Evolutionary conservation across 2,888 invertebrate species (phyloP).

Genomic region (Fragum whitleyi): DNA sequence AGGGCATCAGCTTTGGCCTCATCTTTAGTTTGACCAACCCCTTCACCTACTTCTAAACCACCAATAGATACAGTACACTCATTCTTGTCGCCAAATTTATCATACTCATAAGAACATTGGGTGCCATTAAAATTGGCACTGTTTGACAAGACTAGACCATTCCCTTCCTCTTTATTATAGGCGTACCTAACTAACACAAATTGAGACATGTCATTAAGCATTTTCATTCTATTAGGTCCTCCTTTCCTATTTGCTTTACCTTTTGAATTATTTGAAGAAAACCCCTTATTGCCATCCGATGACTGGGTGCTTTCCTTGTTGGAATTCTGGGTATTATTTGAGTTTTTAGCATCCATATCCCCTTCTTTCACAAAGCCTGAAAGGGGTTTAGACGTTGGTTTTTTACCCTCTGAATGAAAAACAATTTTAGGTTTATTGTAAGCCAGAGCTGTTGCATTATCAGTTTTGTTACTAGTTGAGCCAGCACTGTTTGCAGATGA

Average conservation of each 20-base stretch:
- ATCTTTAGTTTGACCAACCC: conserved; percentile 63
- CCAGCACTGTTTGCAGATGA: too few species aligned
- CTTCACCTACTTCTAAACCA: conserved; percentile 70
- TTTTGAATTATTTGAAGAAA: background rate
- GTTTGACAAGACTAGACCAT: background rate
- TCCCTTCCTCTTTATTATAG: background rate
- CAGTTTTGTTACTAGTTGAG: too few species aligned
- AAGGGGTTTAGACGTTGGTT: background rate
- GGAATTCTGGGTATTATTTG: background rate
- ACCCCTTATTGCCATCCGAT: background rate
- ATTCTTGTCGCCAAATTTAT: conserved; percentile 48
- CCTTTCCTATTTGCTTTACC: background rate
- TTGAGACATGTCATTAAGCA: conserved; percentile 64
- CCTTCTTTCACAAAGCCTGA: conserved; percentile 18
- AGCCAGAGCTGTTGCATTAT: too few species aligned
- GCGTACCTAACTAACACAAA: conserved; percentile 60
- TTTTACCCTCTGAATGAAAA: background rate
- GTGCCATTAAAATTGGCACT: conserved; percentile 80
- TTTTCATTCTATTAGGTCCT: background rate
- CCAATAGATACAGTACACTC: conserved; percentile 73
- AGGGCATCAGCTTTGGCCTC: conserved; percentile 73
- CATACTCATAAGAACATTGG: conserved; percentile 73
- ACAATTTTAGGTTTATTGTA: background rate
- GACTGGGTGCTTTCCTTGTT: too few species aligned
- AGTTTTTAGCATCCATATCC: background rate